These are phyloP conservation scores for Scrobipalpa atriplicella DNA, from an alignment of 2,888 invertebrate genomes.

Conservation along the genomic window DNA sequence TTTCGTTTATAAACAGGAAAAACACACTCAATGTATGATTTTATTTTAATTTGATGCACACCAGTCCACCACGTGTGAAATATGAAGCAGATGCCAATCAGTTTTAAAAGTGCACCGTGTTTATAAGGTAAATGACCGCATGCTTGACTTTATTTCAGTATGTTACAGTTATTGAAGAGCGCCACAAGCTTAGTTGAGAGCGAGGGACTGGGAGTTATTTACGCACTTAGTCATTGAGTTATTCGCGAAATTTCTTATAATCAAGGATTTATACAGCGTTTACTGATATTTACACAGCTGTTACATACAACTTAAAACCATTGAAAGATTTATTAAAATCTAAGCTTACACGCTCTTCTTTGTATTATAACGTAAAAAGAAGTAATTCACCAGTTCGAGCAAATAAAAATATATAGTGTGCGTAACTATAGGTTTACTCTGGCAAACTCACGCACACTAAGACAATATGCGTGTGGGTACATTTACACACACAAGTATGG, in stretches of 20 bases:
- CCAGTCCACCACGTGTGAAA: background rate
- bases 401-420: too few relatives aligned
- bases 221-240: background rate
- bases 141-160: conserved; percentile 5
- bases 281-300: too few relatives aligned
- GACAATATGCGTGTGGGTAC: too few relatives aligned
- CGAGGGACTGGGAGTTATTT: background rate
- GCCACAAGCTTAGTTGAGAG: background rate
- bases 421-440: too few relatives aligned
- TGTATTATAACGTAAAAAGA: too few relatives aligned
- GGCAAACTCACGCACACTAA: too few relatives aligned
- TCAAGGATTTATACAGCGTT: too few relatives aligned
- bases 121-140: conserved; percentile 9
- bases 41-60: background rate
- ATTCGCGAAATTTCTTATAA: background rate
- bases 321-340: too few relatives aligned
- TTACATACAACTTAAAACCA: background rate
- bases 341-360: too few relatives aligned
- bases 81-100: background rate
- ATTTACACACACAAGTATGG: too few relatives aligned
- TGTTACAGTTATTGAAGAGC: conserved; percentile 10
- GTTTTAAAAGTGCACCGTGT: background rate
- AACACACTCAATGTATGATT: background rate
- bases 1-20: background rate
- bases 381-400: too few relatives aligned